Percentiles rank a stretch among this genome's conserved stretches.
Evolutionary conservation across 1,140 invertebrate genomes (phyloP).

Genomic region (Laupala kohalensis): DNA sequence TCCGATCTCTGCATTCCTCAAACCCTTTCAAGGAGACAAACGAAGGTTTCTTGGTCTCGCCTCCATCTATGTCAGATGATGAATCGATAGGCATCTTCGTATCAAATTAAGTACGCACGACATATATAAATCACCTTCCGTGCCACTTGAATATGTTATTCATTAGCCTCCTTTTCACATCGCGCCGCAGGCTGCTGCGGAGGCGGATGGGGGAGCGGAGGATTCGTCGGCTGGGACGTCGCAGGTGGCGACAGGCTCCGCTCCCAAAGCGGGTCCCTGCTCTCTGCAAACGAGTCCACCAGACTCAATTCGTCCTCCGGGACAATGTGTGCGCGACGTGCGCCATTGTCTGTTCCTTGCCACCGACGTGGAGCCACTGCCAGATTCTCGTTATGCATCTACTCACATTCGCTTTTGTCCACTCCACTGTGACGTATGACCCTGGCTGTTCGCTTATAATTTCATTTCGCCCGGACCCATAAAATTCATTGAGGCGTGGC

Average conservation of each 20-base stretch:
- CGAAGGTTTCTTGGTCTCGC: too few species aligned
- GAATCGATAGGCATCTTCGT: background rate
- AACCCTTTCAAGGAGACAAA: too few species aligned
- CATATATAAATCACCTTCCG: background rate
- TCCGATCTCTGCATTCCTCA: too few species aligned
- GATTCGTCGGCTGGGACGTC: background rate
- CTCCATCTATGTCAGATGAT: background rate
- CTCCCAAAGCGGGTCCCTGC: background rate
- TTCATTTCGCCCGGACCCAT: background rate
- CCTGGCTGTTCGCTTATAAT: background rate
- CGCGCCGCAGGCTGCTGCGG: background rate
- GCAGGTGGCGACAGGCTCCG: background rate
- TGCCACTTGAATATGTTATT: background rate
- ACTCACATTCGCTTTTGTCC: background rate
- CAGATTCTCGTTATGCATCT: background rate
- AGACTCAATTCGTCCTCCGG: background rate
- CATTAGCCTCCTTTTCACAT: background rate
- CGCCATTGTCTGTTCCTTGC: background rate
- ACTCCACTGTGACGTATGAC: background rate
- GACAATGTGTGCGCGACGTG: background rate
- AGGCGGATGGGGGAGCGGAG: background rate
- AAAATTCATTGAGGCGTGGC: background rate
- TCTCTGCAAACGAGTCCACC: background rate
- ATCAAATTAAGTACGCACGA: background rate
- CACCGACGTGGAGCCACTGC: too few species aligned